Evolutionary conservation across 2,797 vertebrate species (phyloP), one percentile per base, ranked within the genome.

Genomic region (Peromyscus attwateri): DNA sequence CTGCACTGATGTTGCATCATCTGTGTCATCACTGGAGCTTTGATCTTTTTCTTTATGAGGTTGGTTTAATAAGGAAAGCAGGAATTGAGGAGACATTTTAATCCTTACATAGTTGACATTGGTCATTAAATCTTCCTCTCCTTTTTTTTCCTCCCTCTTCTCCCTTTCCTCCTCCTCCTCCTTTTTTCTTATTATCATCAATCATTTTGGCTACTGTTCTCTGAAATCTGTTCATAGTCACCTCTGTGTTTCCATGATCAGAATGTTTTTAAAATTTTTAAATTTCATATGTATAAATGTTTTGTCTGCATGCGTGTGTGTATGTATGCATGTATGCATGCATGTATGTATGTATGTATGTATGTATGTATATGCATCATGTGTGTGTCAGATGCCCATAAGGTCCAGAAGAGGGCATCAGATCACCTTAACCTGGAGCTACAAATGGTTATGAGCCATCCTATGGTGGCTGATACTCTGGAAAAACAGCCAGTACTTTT

Each of bases 191-290:
- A 21, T 31, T 23, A 21, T 31, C 9, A 27, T 57, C 29, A 13
- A 12, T 43, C 12, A 31, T 75, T 66, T 68, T 84, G n/a, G 34
- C 8, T 49, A 70, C 40, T 66, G 19, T 11, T 55, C 92, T 57
- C 71, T 91, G 31, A 93, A 96, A 52, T 93, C 27, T 92, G 37
- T 40, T 95, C 71, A 68, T 25, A 79, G 4, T 87, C 13, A 76
- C 13, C 16, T 89, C 21, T 82, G 4, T 34, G 46, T 49, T 60
- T 14, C 23, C 3, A 16, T 75, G 4, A 70, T 16, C 66, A 92
- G 25, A 71, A 92, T 70, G 68, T 79, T 92, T 89, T 66, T 62
- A n/a, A 66, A 40, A 4, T 10, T 25, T 73, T 75, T 43, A 21
- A 66, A 66, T 21, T 64, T 31, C 17, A 31, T 46, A 17, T 66